A percentile compares a stretch with the other conserved stretches of the same genome.
These are phyloP conservation scores for Phenganax stokvisi DNA, from an alignment of 92 coral and sea anemone genomes.

Conservation along the genomic window DNA sequence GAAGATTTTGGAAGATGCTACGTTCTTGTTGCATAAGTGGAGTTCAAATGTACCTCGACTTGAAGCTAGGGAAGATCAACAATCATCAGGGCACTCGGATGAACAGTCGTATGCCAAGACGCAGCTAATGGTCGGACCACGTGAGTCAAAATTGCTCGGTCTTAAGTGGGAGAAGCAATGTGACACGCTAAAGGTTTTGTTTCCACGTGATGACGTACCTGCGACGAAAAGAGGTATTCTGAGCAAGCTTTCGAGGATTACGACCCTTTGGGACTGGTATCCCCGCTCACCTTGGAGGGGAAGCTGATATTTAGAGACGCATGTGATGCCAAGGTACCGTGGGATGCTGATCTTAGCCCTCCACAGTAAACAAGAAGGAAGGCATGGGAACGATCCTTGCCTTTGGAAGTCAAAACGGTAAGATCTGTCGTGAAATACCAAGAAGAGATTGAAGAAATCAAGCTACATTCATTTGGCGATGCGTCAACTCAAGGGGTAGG, in stretches of 20 bases:
- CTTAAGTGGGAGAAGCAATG: conserved; percentile 16
- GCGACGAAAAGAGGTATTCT: conserved; percentile 3
- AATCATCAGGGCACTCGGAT: not conserved
- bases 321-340: conserved; percentile 13
- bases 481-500: conserved; percentile 13
- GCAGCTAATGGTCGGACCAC: not conserved
- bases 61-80: not conserved
- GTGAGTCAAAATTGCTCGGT: conserved; percentile 12
- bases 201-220: conserved; percentile 1
- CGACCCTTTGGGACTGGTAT: conserved; percentile 27
- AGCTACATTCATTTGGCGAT: not conserved
- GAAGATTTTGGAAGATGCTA: not conserved
- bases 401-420: not conserved
- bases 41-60: not conserved
- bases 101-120: conserved; percentile 15
- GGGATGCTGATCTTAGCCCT: not conserved
- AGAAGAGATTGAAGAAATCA: not conserved
- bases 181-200: conserved; percentile 2
- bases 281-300: conserved; percentile 24
- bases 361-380: not conserved
- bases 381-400: conserved; percentile 16
- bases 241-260: conserved; percentile 7
- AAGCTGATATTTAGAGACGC: conserved; percentile 15
- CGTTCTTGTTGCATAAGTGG: conserved; percentile 15
- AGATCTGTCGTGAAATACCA: not conserved